Evolutionary conservation across 1,140 invertebrate species (phyloP).

Genomic region (Holcopasites calliopsidis): DNA sequence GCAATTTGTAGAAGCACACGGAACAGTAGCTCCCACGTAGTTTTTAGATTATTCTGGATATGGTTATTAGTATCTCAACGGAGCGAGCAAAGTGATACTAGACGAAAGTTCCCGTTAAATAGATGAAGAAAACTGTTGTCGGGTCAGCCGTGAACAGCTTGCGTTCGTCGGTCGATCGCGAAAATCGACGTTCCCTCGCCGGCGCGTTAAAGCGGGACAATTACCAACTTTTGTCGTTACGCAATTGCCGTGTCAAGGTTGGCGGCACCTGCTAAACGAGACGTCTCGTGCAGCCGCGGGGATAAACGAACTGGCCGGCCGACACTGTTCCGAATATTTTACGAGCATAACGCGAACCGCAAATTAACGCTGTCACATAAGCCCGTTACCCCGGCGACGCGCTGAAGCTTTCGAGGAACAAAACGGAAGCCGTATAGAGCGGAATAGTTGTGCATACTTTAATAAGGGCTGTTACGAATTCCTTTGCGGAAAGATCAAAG

Average conservation of each 20-base stretch:
- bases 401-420: too few species aligned
- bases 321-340: background rate
- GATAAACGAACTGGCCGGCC: background rate
- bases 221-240: slow-evolving; percentile 33
- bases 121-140: background rate
- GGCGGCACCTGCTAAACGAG: slow-evolving; percentile 27
- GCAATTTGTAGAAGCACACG: too few species aligned
- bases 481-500: too few species aligned
- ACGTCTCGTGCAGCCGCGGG: background rate
- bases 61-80: too few species aligned
- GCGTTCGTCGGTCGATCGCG: slow-evolving; percentile 5
- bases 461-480: background rate
- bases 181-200: slow-evolving; percentile 20
- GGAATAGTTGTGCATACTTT: background rate
- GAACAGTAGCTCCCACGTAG: too few species aligned
- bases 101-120: too few species aligned
- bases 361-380: background rate
- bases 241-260: slow-evolving; percentile 12
- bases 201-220: slow-evolving; percentile 3
- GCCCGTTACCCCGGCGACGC: background rate
- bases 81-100: too few species aligned
- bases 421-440: background rate
- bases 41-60: background rate
- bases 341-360: background rate
- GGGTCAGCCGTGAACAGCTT: background rate